A percentile compares a stretch with the other conserved stretches of the same genome.
Evolutionary conservation across 2,797 vertebrate genomes (phyloP).

Genomic region (Holocentrus rufus): DNA sequence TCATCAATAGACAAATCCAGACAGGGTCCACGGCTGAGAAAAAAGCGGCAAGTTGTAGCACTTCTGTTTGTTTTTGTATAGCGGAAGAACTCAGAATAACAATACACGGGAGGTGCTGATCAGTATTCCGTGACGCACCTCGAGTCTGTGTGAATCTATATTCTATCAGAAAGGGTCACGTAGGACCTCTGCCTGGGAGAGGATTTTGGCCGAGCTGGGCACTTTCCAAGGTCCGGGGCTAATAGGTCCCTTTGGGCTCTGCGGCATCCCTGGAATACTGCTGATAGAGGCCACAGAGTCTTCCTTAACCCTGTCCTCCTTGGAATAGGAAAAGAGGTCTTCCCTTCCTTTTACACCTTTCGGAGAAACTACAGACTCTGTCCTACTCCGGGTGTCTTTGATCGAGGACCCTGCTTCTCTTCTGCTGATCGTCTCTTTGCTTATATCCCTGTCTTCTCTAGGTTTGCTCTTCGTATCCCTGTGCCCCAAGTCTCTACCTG

Average conservation of each 20-base stretch:
- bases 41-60: constrained; percentile 54
- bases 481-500: constrained; percentile 49
- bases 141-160: constrained; percentile 41
- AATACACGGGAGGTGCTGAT: constrained; percentile 42
- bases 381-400: constrained; percentile 62
- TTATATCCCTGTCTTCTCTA: constrained; percentile 42
- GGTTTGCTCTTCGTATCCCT: constrained; percentile 58
- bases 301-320: constrained; percentile 52
- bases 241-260: constrained; percentile 79
- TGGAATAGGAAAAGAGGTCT: constrained; percentile 44
- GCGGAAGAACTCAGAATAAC: constrained; percentile 74
- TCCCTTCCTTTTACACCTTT: constrained; percentile 52
- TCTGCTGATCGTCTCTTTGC: constrained; percentile 49
- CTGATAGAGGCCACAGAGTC: constrained; percentile 53
- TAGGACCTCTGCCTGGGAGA: constrained; percentile 79
- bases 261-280: constrained; percentile 58
- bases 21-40: constrained; percentile 41
- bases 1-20: constrained; percentile 44
- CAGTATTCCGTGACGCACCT: constrained; percentile 54
- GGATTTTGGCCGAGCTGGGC: constrained; percentile 84
- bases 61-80: constrained; percentile 47
- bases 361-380: constrained; percentile 41
- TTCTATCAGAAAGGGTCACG: constrained; percentile 72
- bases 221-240: constrained; percentile 91
- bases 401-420: constrained; percentile 51